Evolutionary conservation across 2,113 vertebrate species (phyloP).

Genomic region (Odontophorus gujanensis): DNA sequence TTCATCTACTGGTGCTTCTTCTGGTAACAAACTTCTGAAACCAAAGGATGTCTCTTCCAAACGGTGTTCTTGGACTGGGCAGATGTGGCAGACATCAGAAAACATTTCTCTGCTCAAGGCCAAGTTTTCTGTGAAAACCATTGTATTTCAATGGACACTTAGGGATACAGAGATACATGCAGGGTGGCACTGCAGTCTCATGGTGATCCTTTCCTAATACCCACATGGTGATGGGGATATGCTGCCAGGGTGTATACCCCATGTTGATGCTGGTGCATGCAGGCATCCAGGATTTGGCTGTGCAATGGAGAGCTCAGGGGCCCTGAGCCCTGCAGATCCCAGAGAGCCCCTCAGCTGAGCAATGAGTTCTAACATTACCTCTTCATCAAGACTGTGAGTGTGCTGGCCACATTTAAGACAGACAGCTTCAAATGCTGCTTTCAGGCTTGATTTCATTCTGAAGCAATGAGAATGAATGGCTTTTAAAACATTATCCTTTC

Average conservation of each 20-base stretch:
- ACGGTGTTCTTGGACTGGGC: not conserved
- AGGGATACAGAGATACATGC: not conserved
- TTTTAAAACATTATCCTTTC: not conserved
- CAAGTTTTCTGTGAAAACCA: not conserved
- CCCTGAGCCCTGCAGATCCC: not conserved
- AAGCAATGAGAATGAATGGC: not conserved
- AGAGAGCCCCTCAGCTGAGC: not conserved
- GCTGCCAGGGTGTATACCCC: not conserved
- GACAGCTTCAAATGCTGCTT: not conserved
- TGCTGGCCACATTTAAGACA: not conserved
- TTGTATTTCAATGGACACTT: not conserved
- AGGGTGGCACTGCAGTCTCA: not conserved
- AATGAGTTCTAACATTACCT: not conserved
- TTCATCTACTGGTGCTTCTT: constrained; percentile 3
- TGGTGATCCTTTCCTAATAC: not conserved
- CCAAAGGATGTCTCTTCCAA: not conserved
- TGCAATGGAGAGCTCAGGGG: not conserved
- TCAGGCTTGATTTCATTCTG: not conserved
- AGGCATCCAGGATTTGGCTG: not conserved
- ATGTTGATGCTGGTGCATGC: not conserved
- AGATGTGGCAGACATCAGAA: not conserved
- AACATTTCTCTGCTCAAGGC: not conserved
- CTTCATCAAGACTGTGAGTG: not conserved
- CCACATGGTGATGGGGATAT: not conserved
- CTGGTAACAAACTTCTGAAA: not conserved